Evolutionary conservation across 2,797 vertebrate genomes (phyloP), one percentile per base, ranked within the genome.

Genomic region (Mormyrus proboscirostris): DNA sequence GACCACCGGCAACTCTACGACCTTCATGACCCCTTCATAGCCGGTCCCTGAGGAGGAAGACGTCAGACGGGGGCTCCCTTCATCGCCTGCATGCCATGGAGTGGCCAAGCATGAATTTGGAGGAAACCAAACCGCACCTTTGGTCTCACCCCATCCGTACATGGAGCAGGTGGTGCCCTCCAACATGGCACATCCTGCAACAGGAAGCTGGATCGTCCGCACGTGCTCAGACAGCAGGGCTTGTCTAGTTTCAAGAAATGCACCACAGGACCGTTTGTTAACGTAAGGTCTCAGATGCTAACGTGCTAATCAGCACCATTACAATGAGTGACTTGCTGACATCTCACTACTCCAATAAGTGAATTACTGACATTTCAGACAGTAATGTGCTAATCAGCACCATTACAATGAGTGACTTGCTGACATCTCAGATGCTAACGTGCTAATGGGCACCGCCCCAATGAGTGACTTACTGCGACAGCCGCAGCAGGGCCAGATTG

Each of bases 141-240:
- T 98, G 91, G 98, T 99, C 93, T 99, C 97, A 93, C 98, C 98
- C 98, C 98, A 99, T 95, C 98, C 98, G 88, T 99, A 99, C 95
- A 99, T 97, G 94, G 96, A 97, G 94, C 98, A 99, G 91, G 95
- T 96, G 90, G 96, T 98, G 92, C 96, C 97, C 92, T 99, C 97
- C 22, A 96, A 92, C 94, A 99, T 97, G 89, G 96, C 97, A 92
- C 98, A 99, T 89, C 97, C 98, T 91, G 97, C 97, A 76, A 97
- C 96, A 16, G 98, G 98, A 85, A 99, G 94, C 90, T 97, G 97
- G 79, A 99, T 97, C 69, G 96, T 97, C 92, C 96, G 95, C 90
- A 99, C 98, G 76, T 97, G 95, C 88, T 96, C 95, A 4, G 95
- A 94, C 89, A 96, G 93, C 5, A 95, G 95, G 0, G 96, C 96